Base-by-base conservation (phyloP, 2,888 invertebrate genomes). In the Carpatolechia fugitivella region DNA sequence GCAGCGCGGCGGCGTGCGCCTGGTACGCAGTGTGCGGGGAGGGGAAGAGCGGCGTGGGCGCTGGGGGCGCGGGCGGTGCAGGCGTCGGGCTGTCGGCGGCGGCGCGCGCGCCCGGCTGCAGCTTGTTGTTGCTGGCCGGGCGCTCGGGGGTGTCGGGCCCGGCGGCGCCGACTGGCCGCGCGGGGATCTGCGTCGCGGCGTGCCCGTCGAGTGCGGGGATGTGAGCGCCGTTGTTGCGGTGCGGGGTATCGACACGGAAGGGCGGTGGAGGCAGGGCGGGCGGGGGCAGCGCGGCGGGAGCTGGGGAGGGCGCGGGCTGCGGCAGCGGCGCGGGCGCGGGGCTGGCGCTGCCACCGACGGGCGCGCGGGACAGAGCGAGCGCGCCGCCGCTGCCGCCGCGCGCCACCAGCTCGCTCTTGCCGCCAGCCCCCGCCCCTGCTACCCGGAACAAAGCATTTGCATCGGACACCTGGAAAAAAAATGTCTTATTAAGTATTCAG, bases 241-340 rank as follows among this genome's bases (percentile, higher is more conserved):
- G 84, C 36, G 85, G 85, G 13, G 85, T 80, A 69, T 87, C 87
- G 66, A 84, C 84, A 80, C 92, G 91, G 80, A 92, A 93, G 64
- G 92, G 92, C 67, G 92, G 92, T 68, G 93, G 93, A 62, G 92
- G 93, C 64, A 92, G 88, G 64, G 92, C 92, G 68, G 93, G 92
- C 67, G 93, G 92, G 60, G 93, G 93, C 68, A 93, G 87, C 65
- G 92, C 91, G 69, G 94, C 93, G 69, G 94, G 93, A 72, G 94
- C 94, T 68, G 94, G 93, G 69, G 93, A 93, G 59, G 94, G 93
- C 64, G 92, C 91, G 63, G 94, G 94, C 67, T 92, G 92, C 64
- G 93, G 93, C 66, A 94, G 92, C 65, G 94, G 93, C 68, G 92
- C 92, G 67, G 93, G 92, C 74, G 92, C 92, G 59, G 93, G 92